Percentiles rank a stretch among this genome's conserved stretches.
phyloP scores from a whole-genome alignment of 2,797 vertebrate species.

The Hipposideros larvatus region DNA sequence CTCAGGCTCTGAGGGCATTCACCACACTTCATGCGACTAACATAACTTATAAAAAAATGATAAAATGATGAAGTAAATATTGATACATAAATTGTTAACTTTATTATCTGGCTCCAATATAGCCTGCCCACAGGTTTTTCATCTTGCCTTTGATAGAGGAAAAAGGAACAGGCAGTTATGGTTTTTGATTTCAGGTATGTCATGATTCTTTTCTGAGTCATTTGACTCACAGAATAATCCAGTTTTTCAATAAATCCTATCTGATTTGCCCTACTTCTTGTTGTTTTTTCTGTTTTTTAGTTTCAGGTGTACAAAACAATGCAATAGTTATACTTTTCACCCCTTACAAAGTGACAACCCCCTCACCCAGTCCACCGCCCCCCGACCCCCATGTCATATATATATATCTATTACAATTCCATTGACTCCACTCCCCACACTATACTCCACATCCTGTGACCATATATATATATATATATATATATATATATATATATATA shows the following conservation, averaged over 20 bases:
- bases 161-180: not conserved
- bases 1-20: not conserved
- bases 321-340: too few species aligned
- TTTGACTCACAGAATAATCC: not conserved
- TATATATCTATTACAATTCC: too few species aligned
- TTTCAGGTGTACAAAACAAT: too few species aligned
- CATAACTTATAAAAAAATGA: not conserved
- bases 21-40: not conserved
- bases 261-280: not conserved
- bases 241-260: not conserved
- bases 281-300: too few species aligned
- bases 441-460: too few species aligned
- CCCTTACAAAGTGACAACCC: too few species aligned
- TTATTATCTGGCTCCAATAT: not conserved
- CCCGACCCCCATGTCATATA: too few species aligned
- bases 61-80: not conserved
- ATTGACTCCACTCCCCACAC: too few species aligned
- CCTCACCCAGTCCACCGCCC: too few species aligned
- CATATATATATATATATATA: too few species aligned
- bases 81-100: not conserved
- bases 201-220: not conserved
- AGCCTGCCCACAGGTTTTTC: not conserved
- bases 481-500: too few species aligned
- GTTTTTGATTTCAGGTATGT: not conserved
- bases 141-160: not conserved